Conservation (phyloP, 2,113 vertebrate genomes). For the Nerophis ophidion region DNA sequence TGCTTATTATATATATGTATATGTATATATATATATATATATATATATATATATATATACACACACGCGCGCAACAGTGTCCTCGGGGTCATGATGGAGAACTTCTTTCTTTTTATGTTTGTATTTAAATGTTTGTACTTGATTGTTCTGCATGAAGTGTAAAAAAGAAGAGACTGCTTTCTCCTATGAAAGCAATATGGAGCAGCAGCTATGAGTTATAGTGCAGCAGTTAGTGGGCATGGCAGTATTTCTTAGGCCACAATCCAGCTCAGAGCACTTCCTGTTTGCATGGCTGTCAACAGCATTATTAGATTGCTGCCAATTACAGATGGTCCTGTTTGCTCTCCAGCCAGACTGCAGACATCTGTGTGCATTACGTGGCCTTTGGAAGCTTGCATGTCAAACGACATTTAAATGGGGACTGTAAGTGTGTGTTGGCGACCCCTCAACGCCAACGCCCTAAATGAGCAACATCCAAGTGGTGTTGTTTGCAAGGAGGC, state of each 20-base stretch:
- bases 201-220: slow-evolving; percentile 16
- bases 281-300: slow-evolving; percentile 53
- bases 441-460: slow-evolving; percentile 58
- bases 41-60: no score
- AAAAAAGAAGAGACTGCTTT: slow-evolving; percentile 21
- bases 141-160: background rate
- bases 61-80: background rate
- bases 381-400: slow-evolving; percentile 1
- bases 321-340: slow-evolving; percentile 48
- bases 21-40: background rate
- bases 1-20: background rate
- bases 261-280: slow-evolving; percentile 50
- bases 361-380: background rate
- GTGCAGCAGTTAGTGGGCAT: slow-evolving; percentile 40
- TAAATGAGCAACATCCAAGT: slow-evolving; percentile 29
- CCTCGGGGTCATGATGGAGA: background rate
- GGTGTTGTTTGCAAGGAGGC: slow-evolving; percentile 28
- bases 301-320: slow-evolving; percentile 58
- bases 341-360: slow-evolving; percentile 2
- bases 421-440: slow-evolving; percentile 10
- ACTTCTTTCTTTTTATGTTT: background rate
- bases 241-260: slow-evolving; percentile 53
- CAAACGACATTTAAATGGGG: background rate
- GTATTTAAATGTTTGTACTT: background rate
- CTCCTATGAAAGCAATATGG: background rate